Conservation (phyloP, 1,140 invertebrate genomes). For the Lanistes nyassanus region DNA sequence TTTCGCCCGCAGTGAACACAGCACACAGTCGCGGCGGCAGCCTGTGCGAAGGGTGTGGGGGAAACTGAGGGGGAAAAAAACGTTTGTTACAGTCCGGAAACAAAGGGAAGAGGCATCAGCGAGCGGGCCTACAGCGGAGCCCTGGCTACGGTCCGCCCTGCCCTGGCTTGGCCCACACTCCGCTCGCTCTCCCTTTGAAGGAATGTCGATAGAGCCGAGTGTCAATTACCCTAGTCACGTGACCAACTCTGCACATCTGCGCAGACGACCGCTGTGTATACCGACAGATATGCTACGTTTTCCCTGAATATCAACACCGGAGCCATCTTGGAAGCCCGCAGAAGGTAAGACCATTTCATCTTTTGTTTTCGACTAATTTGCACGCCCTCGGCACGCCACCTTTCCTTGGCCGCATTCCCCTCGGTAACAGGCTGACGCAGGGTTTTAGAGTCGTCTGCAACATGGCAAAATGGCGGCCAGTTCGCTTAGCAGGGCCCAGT, state of each 20-base stretch:
- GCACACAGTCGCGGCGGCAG: background rate
- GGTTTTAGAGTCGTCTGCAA: conserved; percentile 25
- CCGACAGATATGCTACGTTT: conserved; percentile 23
- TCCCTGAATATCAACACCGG: conserved; percentile 1
- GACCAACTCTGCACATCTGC: conserved; percentile 26
- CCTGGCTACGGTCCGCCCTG: conserved; percentile 20
- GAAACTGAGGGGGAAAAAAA: conserved; percentile 1
- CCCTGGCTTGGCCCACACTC: background rate
- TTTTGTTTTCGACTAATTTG: background rate
- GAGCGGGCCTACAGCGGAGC: conserved; percentile 3
- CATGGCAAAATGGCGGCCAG: conserved; percentile 27
- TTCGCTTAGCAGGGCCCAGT: conserved; percentile 14
- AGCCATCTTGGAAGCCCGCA: background rate
- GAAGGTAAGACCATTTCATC: conserved; percentile 18
- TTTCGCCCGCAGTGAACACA: conserved; percentile 6
- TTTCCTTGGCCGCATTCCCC: too few relatives aligned
- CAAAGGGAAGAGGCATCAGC: conserved; percentile 20
- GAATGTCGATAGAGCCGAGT: conserved; percentile 29
- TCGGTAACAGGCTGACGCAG: too few relatives aligned
- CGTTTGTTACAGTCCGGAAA: conserved; percentile 4
- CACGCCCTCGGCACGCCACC: too few relatives aligned
- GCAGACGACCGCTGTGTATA: conserved; percentile 27
- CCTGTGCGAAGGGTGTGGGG: background rate
- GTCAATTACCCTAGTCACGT: conserved; percentile 29
- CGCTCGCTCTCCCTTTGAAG: conserved; percentile 29